phyloP scores from a whole-genome alignment of 2,888 invertebrate genomes.

The Theodoxus fluviatilis region DNA sequence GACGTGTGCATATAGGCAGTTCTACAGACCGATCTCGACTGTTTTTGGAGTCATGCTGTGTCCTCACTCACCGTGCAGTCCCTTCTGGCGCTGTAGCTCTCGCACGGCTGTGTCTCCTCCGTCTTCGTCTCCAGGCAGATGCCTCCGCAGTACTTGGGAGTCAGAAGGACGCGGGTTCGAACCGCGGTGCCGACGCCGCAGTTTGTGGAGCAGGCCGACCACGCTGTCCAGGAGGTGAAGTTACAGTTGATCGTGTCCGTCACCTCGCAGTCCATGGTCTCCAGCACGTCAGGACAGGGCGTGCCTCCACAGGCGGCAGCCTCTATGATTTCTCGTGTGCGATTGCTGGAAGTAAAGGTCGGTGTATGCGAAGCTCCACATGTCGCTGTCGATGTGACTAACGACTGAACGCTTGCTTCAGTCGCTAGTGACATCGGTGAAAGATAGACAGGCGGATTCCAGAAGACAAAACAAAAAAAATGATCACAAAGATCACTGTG shows the following conservation, averaged over 20 bases:
- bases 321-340: constrained; percentile 33
- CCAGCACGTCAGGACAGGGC: constrained; percentile 35
- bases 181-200: constrained; percentile 38
- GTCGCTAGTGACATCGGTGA: too few relatives aligned
- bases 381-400: too few relatives aligned
- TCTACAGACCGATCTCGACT: too few relatives aligned
- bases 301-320: constrained; percentile 38
- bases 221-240: constrained; percentile 40
- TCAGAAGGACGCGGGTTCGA: constrained; percentile 36
- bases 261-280: constrained; percentile 36
- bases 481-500: background rate
- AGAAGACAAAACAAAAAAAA: background rate
- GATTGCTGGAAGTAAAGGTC: constrained; percentile 31
- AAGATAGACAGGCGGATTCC: too few relatives aligned
- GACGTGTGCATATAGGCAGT: too few relatives aligned
- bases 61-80: constrained; percentile 37
- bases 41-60: too few relatives aligned
- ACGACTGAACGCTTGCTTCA: too few relatives aligned
- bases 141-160: constrained; percentile 44
- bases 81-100: constrained; percentile 35
- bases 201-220: constrained; percentile 42
- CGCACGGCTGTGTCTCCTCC: constrained; percentile 35
- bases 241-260: constrained; percentile 34
- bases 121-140: constrained; percentile 33
- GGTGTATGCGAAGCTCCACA: too few relatives aligned